Conservation (phyloP, 2,797 vertebrate genomes). For the Bradypus variegatus region DNA sequence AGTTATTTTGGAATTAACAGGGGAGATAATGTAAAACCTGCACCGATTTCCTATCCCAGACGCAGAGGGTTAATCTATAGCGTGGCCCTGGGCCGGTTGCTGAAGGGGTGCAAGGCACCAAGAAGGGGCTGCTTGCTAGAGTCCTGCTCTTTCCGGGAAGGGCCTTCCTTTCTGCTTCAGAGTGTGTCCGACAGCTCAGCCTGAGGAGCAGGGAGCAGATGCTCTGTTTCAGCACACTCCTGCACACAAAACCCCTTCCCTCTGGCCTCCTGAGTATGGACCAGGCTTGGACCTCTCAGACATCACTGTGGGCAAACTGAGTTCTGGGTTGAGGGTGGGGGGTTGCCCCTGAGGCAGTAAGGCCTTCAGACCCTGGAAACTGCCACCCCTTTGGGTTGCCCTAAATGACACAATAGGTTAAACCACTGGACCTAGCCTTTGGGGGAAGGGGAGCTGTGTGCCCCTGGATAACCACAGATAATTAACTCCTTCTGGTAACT, state of each 20-base stretch:
- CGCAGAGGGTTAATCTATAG: too few relatives aligned
- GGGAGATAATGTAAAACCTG: too few relatives aligned
- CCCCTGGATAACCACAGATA: not conserved
- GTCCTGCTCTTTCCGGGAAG: constrained; percentile 49
- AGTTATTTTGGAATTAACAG: too few relatives aligned
- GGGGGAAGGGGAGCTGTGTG: not conserved
- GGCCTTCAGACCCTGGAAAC: not conserved
- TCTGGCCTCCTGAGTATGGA: not conserved
- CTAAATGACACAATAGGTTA: constrained; percentile 30
- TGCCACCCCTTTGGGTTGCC: constrained; percentile 13
- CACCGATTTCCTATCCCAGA: too few relatives aligned
- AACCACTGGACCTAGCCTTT: not conserved
- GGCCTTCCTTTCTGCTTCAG: constrained; percentile 43
- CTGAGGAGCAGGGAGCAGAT: not conserved
- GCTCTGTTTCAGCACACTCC: constrained; percentile 42
- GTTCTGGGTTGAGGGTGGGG: not conserved
- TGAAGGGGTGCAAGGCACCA: not conserved
- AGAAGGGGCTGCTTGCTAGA: constrained; percentile 20
- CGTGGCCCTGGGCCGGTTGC: not conserved
- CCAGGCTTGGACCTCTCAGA: not conserved
- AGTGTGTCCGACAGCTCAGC: constrained; percentile 42
- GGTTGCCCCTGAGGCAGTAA: constrained; percentile 29
- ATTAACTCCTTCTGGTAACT: not conserved
- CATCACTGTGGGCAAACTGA: constrained; percentile 29
- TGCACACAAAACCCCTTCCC: constrained; percentile 34